phyloP scores from a whole-genome alignment of 1,140 invertebrate species.

The Saccostrea echinata region DNA sequence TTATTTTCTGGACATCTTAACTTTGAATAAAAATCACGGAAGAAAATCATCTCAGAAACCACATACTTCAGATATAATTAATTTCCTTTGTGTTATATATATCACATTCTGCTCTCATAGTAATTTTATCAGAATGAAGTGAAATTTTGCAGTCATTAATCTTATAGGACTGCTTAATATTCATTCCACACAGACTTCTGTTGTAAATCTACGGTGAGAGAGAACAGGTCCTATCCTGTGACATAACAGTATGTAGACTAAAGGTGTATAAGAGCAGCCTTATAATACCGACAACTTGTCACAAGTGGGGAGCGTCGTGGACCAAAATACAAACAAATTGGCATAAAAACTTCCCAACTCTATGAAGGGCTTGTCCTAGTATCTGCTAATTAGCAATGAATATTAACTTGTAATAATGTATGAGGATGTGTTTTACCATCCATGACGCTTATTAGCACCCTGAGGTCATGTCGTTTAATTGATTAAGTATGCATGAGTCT shows the following conservation, averaged over 20 bases:
- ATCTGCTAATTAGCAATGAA: slow-evolving; percentile 25
- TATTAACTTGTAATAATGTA: slow-evolving; percentile 17
- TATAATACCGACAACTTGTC: background rate
- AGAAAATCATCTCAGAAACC: background rate
- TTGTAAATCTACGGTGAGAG: background rate
- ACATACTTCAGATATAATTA: background rate
- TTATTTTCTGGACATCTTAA: background rate
- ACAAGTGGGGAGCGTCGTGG: background rate
- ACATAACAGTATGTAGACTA: background rate
- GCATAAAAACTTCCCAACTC: background rate
- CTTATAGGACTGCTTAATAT: slow-evolving; percentile 21
- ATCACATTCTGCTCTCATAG: background rate
- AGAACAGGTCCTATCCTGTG: background rate
- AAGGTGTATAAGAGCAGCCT: background rate
- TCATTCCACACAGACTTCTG: background rate
- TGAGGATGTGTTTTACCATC: background rate
- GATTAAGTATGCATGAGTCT: background rate
- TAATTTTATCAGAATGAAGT: background rate
- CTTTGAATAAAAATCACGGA: background rate
- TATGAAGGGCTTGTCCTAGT: background rate
- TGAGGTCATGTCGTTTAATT: background rate
- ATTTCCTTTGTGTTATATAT: background rate
- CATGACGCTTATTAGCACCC: background rate
- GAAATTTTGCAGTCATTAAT: background rate
- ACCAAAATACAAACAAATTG: background rate